Conservation (phyloP, 2,797 vertebrate genomes). For the Arrhamphus sclerolepis region DNA sequence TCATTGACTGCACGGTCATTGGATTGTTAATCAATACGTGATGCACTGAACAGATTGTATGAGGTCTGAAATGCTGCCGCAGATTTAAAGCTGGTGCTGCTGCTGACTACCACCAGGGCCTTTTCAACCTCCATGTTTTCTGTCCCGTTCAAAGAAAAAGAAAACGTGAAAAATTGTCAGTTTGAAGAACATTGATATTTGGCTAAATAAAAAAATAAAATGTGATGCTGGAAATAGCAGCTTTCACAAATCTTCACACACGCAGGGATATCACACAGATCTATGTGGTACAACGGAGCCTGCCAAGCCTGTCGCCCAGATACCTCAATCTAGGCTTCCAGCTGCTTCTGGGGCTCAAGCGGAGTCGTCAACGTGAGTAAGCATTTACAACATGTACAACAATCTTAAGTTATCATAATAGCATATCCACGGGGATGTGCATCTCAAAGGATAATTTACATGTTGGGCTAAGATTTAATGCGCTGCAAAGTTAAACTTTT, state of each 20-base stretch:
- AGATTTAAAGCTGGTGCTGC: background rate
- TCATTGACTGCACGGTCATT: slow-evolving; percentile 1
- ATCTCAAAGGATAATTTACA: background rate
- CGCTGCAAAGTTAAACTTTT: background rate
- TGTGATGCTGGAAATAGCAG: slow-evolving; percentile 19
- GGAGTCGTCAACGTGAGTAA: slow-evolving; percentile 23
- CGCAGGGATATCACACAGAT: slow-evolving; percentile 40
- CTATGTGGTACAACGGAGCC: slow-evolving; percentile 60
- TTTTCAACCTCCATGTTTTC: slow-evolving; percentile 9
- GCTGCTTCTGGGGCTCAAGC: slow-evolving; percentile 44
- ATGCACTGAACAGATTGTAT: slow-evolving; percentile 1
- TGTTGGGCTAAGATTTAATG: background rate
- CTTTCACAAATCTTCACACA: slow-evolving; percentile 20
- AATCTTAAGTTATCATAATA: background rate
- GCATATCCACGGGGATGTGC: too few species aligned
- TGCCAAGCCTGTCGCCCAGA: slow-evolving; percentile 51
- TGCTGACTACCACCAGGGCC: background rate
- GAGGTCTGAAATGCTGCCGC: background rate
- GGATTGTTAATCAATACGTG: slow-evolving; percentile 4
- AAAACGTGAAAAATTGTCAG: background rate
- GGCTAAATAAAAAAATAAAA: slow-evolving; percentile 9
- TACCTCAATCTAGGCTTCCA: slow-evolving; percentile 53
- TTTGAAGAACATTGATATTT: slow-evolving; percentile 23
- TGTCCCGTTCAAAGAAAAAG: background rate
- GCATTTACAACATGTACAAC: slow-evolving; percentile 21